Evolutionary conservation across 1,140 invertebrate genomes (phyloP).

Genomic region (Cyphomyrmex costatus): DNA sequence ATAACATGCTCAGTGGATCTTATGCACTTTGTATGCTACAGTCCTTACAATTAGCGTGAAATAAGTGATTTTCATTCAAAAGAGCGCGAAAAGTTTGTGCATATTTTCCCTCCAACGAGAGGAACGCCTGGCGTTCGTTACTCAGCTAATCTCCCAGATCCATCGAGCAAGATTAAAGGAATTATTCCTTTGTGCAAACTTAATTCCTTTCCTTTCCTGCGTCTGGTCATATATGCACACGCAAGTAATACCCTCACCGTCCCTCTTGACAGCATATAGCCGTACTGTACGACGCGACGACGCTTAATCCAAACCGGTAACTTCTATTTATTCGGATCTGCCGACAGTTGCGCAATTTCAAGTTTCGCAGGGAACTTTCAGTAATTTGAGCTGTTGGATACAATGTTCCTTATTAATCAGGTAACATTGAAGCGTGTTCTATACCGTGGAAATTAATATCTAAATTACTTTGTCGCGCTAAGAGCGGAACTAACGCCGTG

Average conservation of each 20-base stretch:
- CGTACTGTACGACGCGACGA: not conserved
- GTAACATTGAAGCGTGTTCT: constrained; percentile 45
- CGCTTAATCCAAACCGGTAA: constrained; percentile 68
- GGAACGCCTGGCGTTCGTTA: constrained; percentile 6
- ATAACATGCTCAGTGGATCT: too few species aligned
- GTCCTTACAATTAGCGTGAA: not conserved
- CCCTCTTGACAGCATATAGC: not conserved
- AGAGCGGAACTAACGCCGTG: not conserved
- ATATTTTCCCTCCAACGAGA: not conserved
- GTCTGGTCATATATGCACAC: constrained; percentile 26
- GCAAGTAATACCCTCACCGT: not conserved
- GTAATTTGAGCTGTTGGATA: constrained; percentile 14
- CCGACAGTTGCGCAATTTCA: constrained; percentile 68
- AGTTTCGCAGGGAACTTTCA: constrained; percentile 60
- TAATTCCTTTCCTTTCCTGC: constrained; percentile 14
- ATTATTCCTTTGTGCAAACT: constrained; percentile 47
- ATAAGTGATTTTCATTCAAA: constrained; percentile 9
- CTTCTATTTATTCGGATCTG: constrained; percentile 73
- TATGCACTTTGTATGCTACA: too few species aligned
- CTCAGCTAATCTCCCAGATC: constrained; percentile 32
- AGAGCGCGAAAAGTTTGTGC: not conserved
- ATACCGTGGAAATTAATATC: constrained; percentile 48
- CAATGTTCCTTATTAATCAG: constrained; percentile 47
- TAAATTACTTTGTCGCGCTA: constrained; percentile 35
- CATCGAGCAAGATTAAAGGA: constrained; percentile 37